Percentiles rank a stretch among this genome's conserved stretches.
These are phyloP conservation scores for Nasonia longicornis DNA, from an alignment of 1,140 invertebrate genomes.

Conservation along the genomic window DNA sequence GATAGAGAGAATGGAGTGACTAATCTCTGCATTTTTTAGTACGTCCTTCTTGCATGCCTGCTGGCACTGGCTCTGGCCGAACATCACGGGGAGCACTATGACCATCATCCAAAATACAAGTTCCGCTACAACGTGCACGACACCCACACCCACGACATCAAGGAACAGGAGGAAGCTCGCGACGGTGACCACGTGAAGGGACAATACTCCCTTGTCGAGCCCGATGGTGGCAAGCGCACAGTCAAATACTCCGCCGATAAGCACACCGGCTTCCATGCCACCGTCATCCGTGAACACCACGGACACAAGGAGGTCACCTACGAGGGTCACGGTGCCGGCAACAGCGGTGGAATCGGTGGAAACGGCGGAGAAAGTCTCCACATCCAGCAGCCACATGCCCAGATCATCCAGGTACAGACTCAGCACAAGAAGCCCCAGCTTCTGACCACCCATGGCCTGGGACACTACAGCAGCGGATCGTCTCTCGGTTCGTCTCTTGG, in stretches of 20 bases:
- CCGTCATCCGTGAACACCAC: conserved; percentile 46
- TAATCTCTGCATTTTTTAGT: conserved; percentile 52
- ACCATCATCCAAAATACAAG: conserved; percentile 48
- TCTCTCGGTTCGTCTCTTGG: background rate
- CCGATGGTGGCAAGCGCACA: conserved; percentile 53
- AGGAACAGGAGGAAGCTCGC: conserved; percentile 50
- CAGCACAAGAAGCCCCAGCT: background rate
- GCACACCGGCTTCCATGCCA: conserved; percentile 61
- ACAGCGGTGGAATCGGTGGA: background rate
- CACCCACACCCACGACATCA: conserved; percentile 58
- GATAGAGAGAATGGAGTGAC: background rate
- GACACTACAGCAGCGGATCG: background rate
- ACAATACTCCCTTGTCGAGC: conserved; percentile 52
- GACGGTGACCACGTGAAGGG: conserved; percentile 50
- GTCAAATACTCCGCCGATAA: conserved; percentile 63
- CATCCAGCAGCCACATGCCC: background rate
- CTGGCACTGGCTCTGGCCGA: background rate
- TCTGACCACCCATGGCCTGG: background rate
- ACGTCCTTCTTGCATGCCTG: conserved; percentile 58
- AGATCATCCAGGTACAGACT: background rate
- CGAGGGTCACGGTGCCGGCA: background rate
- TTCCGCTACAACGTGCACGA: conserved; percentile 52
- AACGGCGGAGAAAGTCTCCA: background rate
- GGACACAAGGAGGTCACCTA: background rate
- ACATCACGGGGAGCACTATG: conserved; percentile 49